Base-by-base conservation (phyloP, 1,140 invertebrate species). In the Eubasilissa regina region DNA sequence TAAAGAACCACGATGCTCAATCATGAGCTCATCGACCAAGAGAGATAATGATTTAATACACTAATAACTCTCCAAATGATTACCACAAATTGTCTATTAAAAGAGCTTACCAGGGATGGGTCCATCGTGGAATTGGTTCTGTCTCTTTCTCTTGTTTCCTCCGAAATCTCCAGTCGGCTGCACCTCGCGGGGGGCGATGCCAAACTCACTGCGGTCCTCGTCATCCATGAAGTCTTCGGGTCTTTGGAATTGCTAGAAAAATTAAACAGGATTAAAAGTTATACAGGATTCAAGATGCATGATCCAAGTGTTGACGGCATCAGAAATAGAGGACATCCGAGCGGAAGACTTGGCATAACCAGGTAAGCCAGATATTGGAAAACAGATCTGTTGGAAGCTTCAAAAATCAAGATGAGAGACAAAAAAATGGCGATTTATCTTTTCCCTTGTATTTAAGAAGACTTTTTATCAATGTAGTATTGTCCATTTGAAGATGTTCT, bases 221-320 rank as follows among this genome's bases (percentile, higher is more conserved):
- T 98, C 95, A 89, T 99, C 99, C 98, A 99, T 99, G 87, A 97
- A 99, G 90, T 99, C 97, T 89, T 98, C 94, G 0, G 96, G 94
- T 83, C 89, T 90, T 85, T 95, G 94, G 12, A 82, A 60, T 73
- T 87, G 81, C 80, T 82, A 35, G 13, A 75, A 79, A 68, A 45
- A 45, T 10, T 68, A 47, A 47, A 68, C 15, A 48, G 15, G 11
- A 13, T 51, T 13, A 51, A 51, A 13, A 51, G 9, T 15, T 51
- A 51, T 13, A 51, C 8, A 15, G n/a, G n/a, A n/a, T n/a, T n/a
- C n/a, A n/a, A n/a, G n/a, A n/a, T n/a, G n/a, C n/a, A n/a, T 8
- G 1, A 8, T 51, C 1, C 8, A 8, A 51, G 11, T 15, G 25
- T 3, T 35, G 25, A 35, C 6, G 25, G 25, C 25, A 35, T 35